Conservation (phyloP, 2,797 vertebrate genomes). For the Rhinatrema bivittatum region DNA sequence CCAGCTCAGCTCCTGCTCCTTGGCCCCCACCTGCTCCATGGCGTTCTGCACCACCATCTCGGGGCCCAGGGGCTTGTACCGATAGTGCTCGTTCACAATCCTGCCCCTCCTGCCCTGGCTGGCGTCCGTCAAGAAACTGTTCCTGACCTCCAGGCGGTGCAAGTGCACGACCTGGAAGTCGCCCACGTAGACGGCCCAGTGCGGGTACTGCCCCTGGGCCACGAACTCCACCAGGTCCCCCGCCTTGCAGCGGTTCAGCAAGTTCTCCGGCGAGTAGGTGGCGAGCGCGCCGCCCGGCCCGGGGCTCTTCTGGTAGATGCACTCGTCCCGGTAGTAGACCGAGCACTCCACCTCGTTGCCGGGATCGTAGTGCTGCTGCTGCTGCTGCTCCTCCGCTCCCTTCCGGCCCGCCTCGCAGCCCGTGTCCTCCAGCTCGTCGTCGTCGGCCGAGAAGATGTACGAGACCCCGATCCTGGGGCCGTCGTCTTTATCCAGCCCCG, state of each 20-base stretch:
- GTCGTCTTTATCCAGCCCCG: conserved; percentile 84
- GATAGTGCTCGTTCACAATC: conserved; percentile 85
- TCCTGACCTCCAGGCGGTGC: conserved; percentile 82
- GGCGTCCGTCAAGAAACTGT: conserved; percentile 81
- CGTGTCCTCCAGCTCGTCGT: conserved; percentile 77
- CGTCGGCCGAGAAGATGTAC: conserved; percentile 95
- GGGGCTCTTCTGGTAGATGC: conserved; percentile 72
- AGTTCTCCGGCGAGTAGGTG: conserved; percentile 73
- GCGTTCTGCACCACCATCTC: conserved; percentile 82
- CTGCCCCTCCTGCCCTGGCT: conserved; percentile 81
- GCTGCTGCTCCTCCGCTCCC: conserved; percentile 51
- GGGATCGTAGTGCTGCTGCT: conserved; percentile 68
- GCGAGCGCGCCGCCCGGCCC: conserved; percentile 51
- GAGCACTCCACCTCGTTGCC: conserved; percentile 82
- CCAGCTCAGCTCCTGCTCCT: conserved; percentile 84
- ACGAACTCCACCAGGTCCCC: conserved; percentile 96
- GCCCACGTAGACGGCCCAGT: conserved; percentile 91
- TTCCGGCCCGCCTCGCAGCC: conserved; percentile 30
- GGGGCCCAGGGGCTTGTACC: conserved; percentile 77
- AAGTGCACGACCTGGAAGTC: conserved; percentile 91
- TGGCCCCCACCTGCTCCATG: conserved; percentile 82
- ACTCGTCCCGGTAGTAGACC: conserved; percentile 83
- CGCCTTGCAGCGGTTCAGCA: conserved; percentile 79
- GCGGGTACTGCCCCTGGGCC: conserved; percentile 81
- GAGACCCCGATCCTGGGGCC: conserved; percentile 92